These are phyloP conservation scores for Drosophila teissieri DNA, from an alignment of 1,140 invertebrate genomes.

Conservation along the genomic window DNA sequence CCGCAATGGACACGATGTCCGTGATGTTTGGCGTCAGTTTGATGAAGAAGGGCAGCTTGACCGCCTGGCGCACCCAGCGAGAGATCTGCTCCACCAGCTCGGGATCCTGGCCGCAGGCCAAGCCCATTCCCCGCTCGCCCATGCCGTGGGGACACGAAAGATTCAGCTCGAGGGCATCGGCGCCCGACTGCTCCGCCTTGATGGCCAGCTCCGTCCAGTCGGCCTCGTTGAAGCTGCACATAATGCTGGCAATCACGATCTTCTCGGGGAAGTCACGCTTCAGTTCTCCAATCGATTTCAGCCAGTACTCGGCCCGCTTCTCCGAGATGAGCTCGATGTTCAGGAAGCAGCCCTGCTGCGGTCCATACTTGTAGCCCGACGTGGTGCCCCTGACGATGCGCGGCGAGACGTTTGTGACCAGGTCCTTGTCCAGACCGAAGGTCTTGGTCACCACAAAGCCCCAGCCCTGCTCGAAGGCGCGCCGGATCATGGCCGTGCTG, in stretches of 20 bases:
- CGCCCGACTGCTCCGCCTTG: conserved; percentile 92
- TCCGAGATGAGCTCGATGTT: conserved; percentile 99
- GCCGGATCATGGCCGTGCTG: conserved; percentile 96
- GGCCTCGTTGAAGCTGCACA: conserved; percentile 94
- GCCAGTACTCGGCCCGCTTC: conserved; percentile 97
- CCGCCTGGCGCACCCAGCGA: conserved; percentile 92
- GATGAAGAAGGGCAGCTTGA: conserved; percentile 98
- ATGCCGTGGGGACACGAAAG: conserved; percentile 99
- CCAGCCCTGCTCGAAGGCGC: conserved; percentile 98
- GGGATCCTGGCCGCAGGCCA: conserved; percentile 98
- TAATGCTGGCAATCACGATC: conserved; percentile 98
- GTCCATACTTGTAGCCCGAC: conserved; percentile 95
- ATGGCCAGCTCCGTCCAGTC: conserved; percentile 95
- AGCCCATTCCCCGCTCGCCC: conserved; percentile 98
- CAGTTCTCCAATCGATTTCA: conserved; percentile 93
- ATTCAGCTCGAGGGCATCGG: conserved; percentile 98
- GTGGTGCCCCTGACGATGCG: conserved; percentile 97
- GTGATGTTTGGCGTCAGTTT: conserved; percentile 99
- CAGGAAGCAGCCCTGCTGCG: conserved; percentile 96
- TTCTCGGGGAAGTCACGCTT: conserved; percentile 96
- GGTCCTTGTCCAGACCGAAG: conserved; percentile 97
- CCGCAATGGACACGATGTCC: conserved; percentile 94
- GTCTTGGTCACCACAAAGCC: conserved; percentile 98
- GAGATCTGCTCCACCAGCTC: conserved; percentile 95
- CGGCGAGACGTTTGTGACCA: conserved; percentile 98